Percentiles rank a stretch among this genome's conserved stretches.
These are phyloP conservation scores for Anguilla obscura DNA, from an alignment of 2,797 vertebrate species.

Conservation along the genomic window DNA sequence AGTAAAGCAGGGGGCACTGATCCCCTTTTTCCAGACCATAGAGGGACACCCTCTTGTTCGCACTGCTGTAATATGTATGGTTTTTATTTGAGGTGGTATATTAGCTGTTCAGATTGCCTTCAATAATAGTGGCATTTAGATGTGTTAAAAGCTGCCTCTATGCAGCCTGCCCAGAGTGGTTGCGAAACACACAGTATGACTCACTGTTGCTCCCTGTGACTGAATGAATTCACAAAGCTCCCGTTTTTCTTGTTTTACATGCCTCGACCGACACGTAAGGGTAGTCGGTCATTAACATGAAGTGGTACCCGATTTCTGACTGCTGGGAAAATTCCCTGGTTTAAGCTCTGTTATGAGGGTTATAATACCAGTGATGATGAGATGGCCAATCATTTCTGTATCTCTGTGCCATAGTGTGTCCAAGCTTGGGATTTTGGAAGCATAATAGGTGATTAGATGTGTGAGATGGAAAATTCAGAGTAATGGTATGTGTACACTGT, in stretches of 20 bases:
- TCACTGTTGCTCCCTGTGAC: neutral
- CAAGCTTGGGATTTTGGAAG: too few relatives aligned
- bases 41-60: neutral
- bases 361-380: too few relatives aligned
- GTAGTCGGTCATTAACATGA: neutral
- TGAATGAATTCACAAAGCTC: neutral
- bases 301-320: neutral
- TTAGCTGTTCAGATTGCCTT: neutral
- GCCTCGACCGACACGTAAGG: neutral
- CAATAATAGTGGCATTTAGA: neutral
- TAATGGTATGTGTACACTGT: too few relatives aligned
- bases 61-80: neutral
- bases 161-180: neutral
- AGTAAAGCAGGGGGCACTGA: too few relatives aligned
- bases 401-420: too few relatives aligned
- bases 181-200: neutral
- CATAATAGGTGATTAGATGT: too few relatives aligned
- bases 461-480: too few relatives aligned
- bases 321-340: too few relatives aligned
- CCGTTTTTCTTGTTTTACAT: neutral
- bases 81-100: neutral
- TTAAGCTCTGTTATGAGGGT: too few relatives aligned
- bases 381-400: too few relatives aligned
- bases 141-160: neutral
- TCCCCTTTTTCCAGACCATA: neutral